These are phyloP conservation scores for Zoanthus solanderi DNA, from an alignment of 92 coral and sea anemone species.

Conservation along the genomic window DNA sequence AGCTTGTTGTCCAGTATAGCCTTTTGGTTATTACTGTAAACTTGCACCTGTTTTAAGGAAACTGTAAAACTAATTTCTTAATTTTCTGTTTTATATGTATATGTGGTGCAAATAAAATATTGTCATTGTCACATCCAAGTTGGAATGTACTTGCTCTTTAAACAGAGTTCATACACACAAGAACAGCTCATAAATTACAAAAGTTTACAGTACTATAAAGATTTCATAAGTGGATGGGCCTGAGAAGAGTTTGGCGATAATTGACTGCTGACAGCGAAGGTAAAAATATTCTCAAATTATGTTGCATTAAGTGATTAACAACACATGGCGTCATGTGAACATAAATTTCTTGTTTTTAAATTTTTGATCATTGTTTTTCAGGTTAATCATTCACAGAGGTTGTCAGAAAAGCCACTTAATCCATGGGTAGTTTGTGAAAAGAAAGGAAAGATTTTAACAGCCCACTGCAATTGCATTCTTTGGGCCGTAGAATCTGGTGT, in stretches of 20 bases:
- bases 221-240: constrained; percentile 68
- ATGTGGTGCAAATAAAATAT: no score
- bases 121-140: constrained; percentile 38
- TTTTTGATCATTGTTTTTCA: background rate
- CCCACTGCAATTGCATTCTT: constrained; percentile 45
- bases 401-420: constrained; percentile 50
- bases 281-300: background rate
- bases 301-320: background rate
- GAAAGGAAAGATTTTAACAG: constrained; percentile 41
- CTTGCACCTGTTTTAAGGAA: no score
- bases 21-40: no score
- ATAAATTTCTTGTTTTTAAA: background rate
- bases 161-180: constrained; percentile 53
- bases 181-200: constrained; percentile 61
- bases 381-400: constrained; percentile 37
- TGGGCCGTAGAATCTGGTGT: constrained; percentile 22
- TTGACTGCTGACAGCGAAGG: constrained; percentile 5
- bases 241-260: constrained; percentile 15
- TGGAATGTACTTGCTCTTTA: constrained; percentile 67
- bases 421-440: constrained; percentile 55
- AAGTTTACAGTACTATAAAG: constrained; percentile 44
- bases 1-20: no score
- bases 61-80: no score
- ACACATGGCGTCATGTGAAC: background rate
- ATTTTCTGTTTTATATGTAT: no score